Base-by-base conservation (phyloP, 1,140 invertebrate genomes). In the Eubasilissa regina region DNA sequence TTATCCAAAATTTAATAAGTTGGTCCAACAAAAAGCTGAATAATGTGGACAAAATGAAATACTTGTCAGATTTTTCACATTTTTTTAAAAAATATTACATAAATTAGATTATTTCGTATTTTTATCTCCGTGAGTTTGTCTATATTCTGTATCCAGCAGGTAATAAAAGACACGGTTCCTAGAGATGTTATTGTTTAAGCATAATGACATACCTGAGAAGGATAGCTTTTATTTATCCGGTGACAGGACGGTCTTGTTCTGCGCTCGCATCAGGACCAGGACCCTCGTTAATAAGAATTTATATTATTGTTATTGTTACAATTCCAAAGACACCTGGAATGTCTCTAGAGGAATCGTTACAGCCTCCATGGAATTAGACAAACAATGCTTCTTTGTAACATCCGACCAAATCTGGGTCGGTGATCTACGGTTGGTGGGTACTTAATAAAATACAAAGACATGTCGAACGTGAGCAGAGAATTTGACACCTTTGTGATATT, bases 221-320 rank as follows among this genome's bases (percentile, higher is more conserved):
- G 64, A 76, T 68, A 58, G 64, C n/a, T 15, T 68, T 76, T 55
- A 80, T 68, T 68, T 68, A 68, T 68, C 17, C 64, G 47, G 44
- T 68, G 64, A 78, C 56, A 75, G 56, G 77, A 70, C 58, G 74
- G 74, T 43, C 68, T 75, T 75, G 55, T 76, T 81, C 72, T 51
- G 70, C 72, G 17, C 19, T 66, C 35, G 25, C 25, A 35, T 35
- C 25, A 35, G 25, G 25, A 43, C 48, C 25, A 53, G 51, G 77
- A 81, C 80, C 80, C 80, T 81, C 80, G 80, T 81, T 81, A 81
- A 81, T 81, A 79, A 76, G 80, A 81, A 81, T 81, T 81, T 77
- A 81, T 79, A 78, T 74, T 76, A 81, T 81, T 81, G 72, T 68
- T 35, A 25, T 64, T 68, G 64, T 68, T 47, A 78, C 80, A 76